Evolutionary conservation across 2,797 vertebrate species (phyloP).

Genomic region (Toxotes lorentzi): DNA sequence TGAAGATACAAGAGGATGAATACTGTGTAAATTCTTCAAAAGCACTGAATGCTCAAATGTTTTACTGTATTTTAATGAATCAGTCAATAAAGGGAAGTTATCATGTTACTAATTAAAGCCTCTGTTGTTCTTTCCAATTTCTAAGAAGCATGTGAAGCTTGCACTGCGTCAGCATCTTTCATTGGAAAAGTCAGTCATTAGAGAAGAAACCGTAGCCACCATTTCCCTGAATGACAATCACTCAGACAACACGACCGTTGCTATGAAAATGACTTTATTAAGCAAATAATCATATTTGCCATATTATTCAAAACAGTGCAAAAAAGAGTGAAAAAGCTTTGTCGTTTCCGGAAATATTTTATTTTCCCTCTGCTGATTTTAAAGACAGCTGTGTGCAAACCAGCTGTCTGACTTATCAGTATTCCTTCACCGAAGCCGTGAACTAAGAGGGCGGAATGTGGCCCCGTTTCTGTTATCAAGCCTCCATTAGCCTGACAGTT

Average conservation of each 20-base stretch:
- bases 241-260: not conserved
- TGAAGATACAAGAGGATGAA: slow-evolving; percentile 12
- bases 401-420: not conserved
- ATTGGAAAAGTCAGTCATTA: not conserved
- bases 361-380: not conserved
- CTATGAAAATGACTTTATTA: not conserved
- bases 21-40: slow-evolving; percentile 62
- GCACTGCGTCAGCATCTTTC: slow-evolving; percentile 43
- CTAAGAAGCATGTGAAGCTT: not conserved
- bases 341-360: not conserved
- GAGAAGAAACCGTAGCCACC: not conserved
- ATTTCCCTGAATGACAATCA: not conserved
- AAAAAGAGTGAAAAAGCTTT: not conserved
- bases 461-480: slow-evolving; percentile 28
- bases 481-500: not conserved
- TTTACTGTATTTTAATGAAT: slow-evolving; percentile 72
- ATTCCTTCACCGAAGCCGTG: not conserved
- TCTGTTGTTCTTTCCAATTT: slow-evolving; percentile 23
- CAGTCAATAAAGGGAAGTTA: slow-evolving; percentile 71
- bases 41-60: slow-evolving; percentile 53
- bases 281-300: too few relatives aligned
- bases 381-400: not conserved
- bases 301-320: not conserved
- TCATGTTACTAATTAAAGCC: slow-evolving; percentile 29
- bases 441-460: slow-evolving; percentile 7